Evolutionary conservation across 2,888 invertebrate genomes (phyloP), one percentile per base, ranked within the genome.

Genomic region (Agonum fuliginosum): DNA sequence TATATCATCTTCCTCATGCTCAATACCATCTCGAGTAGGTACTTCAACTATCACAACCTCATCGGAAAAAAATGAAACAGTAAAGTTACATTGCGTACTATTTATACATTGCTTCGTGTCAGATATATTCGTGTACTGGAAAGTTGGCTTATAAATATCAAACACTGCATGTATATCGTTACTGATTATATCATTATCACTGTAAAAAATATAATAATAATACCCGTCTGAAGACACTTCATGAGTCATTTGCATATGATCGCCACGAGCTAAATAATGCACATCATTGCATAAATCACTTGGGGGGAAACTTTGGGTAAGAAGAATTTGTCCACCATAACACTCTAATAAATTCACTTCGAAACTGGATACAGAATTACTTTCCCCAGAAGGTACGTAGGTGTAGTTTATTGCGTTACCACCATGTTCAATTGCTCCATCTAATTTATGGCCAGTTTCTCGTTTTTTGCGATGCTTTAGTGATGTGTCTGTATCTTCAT

Each of bases 191-290:
- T 95, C 95, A 87, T 95, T 95, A 84, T 96, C 95, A 82, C 94
- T 95, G 84, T 95, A 95, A 86, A 96, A 95, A 81, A 96, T 95
- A 82, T 95, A 96, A 86, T 96, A 96, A 85, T 95, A 96, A 86
- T 95, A 95, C 4, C 95, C 95, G 84, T 95, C 93, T 69, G 91
- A 88, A 37, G 90, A 88, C 20, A 95, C 93, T 80, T 94, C 91
- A 82, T 95, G 94, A 77, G 89, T 90, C 0, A 91, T 90, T 79
- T 91, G 88, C 88, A 94, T 92, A 80, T 93, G 93, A 22, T 91
- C 91, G 3, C 91, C 91, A 77, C 89, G 90, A 82, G 94, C 91
- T 80, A 94, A 88, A 82, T 92, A 93, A 81, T 91, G 90, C 0
- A 93, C 91, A 85, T 91, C 91, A 34, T 90, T 90, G 83, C 95